Conservation (phyloP, 2,888 invertebrate genomes). For the Ichneumoninae sp. region DNA sequence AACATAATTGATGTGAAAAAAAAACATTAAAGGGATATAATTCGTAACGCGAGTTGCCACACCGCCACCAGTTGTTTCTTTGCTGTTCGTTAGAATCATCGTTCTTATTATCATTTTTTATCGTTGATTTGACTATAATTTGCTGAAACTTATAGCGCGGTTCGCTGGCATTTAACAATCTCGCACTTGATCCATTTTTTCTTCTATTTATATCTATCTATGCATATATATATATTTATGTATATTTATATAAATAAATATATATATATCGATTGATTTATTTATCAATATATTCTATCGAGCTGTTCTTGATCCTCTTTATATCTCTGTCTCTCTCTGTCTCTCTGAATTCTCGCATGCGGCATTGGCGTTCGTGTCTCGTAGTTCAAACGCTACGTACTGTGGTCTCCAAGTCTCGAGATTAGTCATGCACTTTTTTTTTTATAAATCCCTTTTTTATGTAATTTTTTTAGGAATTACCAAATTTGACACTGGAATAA, state of each 20-base stretch:
- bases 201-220: conserved; percentile 5
- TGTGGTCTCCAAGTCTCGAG: not conserved
- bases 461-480: not conserved
- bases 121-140: conserved; percentile 52
- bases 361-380: conserved; percentile 58
- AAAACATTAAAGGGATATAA: conserved; percentile 16
- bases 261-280: conserved; percentile 4
- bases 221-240: conserved; percentile 5
- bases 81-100: conserved; percentile 48
- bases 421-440: not conserved
- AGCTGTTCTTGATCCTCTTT: conserved; percentile 49
- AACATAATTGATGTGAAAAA: conserved; percentile 18
- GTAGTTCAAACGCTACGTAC: conserved; percentile 34
- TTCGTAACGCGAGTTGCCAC: conserved; percentile 45
- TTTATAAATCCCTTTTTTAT: too few relatives aligned
- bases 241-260: not conserved
- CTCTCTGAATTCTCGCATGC: conserved; percentile 56
- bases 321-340: not conserved
- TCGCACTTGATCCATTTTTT: conserved; percentile 57
- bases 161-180: conserved; percentile 56
- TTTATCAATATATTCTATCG: conserved; percentile 41
- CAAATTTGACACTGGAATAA: too few relatives aligned
- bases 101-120: conserved; percentile 49
- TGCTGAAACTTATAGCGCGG: conserved; percentile 59
- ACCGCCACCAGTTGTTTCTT: conserved; percentile 40